These are phyloP conservation scores for Zele albiditarsus DNA, from an alignment of 2,888 invertebrate species.

Conservation along the genomic window DNA sequence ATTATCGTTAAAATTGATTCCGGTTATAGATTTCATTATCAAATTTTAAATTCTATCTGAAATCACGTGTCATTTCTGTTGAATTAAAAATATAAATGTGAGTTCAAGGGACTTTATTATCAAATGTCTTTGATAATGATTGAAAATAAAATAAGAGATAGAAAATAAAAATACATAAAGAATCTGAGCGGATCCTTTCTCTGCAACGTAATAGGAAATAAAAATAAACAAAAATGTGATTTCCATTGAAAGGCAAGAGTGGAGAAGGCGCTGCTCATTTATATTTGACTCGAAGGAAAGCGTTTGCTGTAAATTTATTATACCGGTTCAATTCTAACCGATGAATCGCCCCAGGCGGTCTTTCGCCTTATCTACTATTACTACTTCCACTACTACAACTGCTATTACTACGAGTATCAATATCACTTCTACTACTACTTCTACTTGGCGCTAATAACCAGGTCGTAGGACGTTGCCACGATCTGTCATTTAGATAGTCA, in stretches of 20 bases:
- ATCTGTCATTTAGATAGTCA: background rate
- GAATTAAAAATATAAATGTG: too few relatives aligned
- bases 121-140: background rate
- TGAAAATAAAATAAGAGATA: background rate
- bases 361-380: conserved; percentile 42
- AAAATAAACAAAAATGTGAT: background rate
- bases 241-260: background rate
- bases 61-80: too few relatives aligned
- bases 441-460: background rate
- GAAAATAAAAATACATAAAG: background rate
- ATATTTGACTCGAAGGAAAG: background rate
- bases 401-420: background rate
- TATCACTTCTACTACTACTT: background rate
- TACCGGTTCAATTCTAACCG: conserved; percentile 68
- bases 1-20: too few relatives aligned
- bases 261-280: background rate
- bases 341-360: conserved; percentile 53
- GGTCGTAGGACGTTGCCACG: background rate
- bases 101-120: too few relatives aligned
- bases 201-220: background rate
- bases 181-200: background rate
- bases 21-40: too few relatives aligned
- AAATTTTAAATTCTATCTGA: too few relatives aligned
- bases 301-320: conserved; percentile 57
- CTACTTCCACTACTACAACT: background rate